Base-by-base conservation (phyloP, 1,140 invertebrate genomes). In the Pemphigus obesinymphae region DNA sequence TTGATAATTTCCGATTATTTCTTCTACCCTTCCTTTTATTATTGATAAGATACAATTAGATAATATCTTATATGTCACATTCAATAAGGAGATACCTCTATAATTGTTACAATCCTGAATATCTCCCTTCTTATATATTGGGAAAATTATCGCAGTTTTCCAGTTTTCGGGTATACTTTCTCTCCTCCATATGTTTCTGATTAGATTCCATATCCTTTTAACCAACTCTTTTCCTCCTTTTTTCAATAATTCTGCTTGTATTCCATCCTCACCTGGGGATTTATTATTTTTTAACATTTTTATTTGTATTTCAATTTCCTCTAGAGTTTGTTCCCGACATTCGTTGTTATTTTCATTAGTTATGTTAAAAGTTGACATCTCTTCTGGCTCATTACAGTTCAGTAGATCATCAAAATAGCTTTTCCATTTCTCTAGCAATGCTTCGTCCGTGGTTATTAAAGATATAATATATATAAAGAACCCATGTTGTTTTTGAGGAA, bases 91-190 rank as follows among this genome's bases (percentile, higher is more conserved):
- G 37, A 40, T 40, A 8, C 37, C 84, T 55, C 84, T 82, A 55
- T 85, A 85, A 70, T 85, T 85, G 13, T 70, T 53, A 68, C 83
- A 84, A 31, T 84, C 55, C 13, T 73, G 20, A 55, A 68, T 83
- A 63, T 85, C 84, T 29, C 85, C 83, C 82, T 86, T 86, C 58
- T 85, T 85, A 50, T 84, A 75, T 37, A 86, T 82, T n/a, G n/a
- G n/a, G n/a, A 20, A 61, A 10, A 85, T 83, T 55, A 85, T 82
- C 8, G 63, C 82, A 29, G n/a, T 53, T 66, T 82, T 85, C 85
- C 83, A 85, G n/a, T 85, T 68, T 15, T 82, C 61, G 26, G 84
- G 85, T 53, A 84, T 53, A 20, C 82, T 76, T 82, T 85, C 82
- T 55, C 4, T 61, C 3, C 10, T 61, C 58, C 23, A 61, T 20